Base-by-base conservation (phyloP, 2,113 vertebrate species). In the Nothocercus julius region DNA sequence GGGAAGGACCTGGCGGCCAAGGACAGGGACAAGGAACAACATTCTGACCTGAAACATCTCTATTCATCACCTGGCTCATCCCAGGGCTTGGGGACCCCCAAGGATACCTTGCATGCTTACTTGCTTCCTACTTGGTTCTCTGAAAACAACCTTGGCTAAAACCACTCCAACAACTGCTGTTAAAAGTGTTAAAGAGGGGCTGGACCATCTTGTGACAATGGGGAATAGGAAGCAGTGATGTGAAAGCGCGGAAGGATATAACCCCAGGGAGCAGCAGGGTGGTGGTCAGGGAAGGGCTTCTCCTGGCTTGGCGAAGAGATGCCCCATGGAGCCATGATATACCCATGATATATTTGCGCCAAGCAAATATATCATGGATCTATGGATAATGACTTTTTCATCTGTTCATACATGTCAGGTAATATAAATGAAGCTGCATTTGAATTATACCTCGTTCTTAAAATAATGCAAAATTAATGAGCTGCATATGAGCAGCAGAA, bases 241-340 rank as follows among this genome's bases (percentile, higher is more conserved):
- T 5, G 18, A 3, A 2, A 11, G 9, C n/a, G 11, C 5, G 34
- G 49, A 20, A 45, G 49, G 38, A 34, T 34, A 5, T 45, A 42
- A 13, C 5, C 32, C 24, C 38, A 1, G 7, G 51, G 64, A 30
- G 49, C 8, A 54, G 18, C 5, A 47, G 9, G 49, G 16, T 22
- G 45, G 18, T 7, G 58, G 22, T 7, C 27, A 9, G 40, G 20
- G 49, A 40, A 25, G 25, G 14, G 58, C 58, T 8, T 24, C 13
- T 34, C 58, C 68, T 10, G 10, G 66, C 54, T 40, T 21, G 12
- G 42, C 80, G 21, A 49, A 10, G 11, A 20, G 38, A 13, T n/a
- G n/a, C 25, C 69, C 51, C 1, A 0, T 1, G 62, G 80, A 82
- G 62, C n/a, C n/a, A n/a, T n/a, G n/a, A n/a, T n/a, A n/a, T n/a